Base-by-base conservation (phyloP, 2,113 vertebrate species). In the Ranitomeya imitator region DNA sequence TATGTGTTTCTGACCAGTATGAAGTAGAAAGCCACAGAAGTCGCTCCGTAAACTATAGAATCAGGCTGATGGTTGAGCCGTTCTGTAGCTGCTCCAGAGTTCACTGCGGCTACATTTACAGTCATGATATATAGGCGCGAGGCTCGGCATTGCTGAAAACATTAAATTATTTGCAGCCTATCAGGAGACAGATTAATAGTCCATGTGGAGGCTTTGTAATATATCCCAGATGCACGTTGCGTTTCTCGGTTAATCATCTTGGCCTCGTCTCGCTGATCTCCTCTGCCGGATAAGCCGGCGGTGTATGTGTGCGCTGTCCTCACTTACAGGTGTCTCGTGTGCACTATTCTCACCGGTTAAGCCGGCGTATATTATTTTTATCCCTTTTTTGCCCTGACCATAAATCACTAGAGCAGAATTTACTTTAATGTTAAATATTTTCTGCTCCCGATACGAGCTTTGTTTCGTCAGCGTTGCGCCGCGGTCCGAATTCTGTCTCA, bases 111-210 rank as follows among this genome's bases (percentile, higher is more conserved):
- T 74, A 61, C 85, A n/a, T 78, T 86, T 77, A 19, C 85, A 61
- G 85, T 37, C 54, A 67, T 55, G 83, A 67, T 69, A 67, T 69
- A 71, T 67, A 55, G 54, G n/a, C 83, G 59, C 59, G 61, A 85
- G 61, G 23, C 59, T 63, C 31, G 31, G 76, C 57, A 51, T 63
- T 65, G 37, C 61, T 86, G 76, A 61, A 86, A 79, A 65, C 85
- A 54, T 52, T 52, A 61, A 51, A 52, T 86, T 86, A 67, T 67
- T 86, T 86, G 85, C 55, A 86, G 85, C 59, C 74, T 79, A 79
- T 52, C 11, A 31, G 45, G 85, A 86, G 60, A 31, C 85, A 77
- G 85, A 78, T 63, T 86, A 61, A 61, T 51, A 54, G 79, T 52
- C 37, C 63, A 55, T 84, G 21, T 84, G 63, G 19, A 67, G 63